These are phyloP conservation scores for Melanotaenia maccullochi DNA, from an alignment of 2,797 vertebrate species.

Conservation along the genomic window DNA sequence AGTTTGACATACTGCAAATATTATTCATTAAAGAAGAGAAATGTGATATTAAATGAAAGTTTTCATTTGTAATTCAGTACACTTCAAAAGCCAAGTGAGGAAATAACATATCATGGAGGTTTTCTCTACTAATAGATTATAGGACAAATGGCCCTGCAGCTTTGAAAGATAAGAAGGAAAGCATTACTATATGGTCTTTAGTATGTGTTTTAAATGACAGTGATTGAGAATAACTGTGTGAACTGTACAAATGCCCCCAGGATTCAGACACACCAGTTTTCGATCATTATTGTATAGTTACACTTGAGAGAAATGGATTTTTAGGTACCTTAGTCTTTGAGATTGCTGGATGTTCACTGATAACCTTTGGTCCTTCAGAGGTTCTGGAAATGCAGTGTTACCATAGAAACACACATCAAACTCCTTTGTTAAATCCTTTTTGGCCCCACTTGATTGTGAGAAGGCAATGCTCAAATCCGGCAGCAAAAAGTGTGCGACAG, in stretches of 20 bases:
- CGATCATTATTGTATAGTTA: slow-evolving; percentile 46
- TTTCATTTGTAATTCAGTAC: background rate
- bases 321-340: slow-evolving; percentile 61
- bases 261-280: slow-evolving; percentile 11
- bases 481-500: slow-evolving; percentile 20
- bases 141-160: background rate
- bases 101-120: background rate
- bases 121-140: background rate
- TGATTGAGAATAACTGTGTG: background rate
- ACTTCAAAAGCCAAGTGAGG: background rate
- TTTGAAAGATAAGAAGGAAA: slow-evolving; percentile 5
- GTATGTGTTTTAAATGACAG: slow-evolving; percentile 13
- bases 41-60: background rate
- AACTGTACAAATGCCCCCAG: background rate
- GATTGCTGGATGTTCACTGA: slow-evolving; percentile 52
- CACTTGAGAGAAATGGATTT: slow-evolving; percentile 35
- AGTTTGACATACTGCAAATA: no score
- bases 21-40: background rate
- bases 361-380: slow-evolving; percentile 63
- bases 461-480: slow-evolving; percentile 42
- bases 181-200: background rate
- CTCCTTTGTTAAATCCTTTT: slow-evolving; percentile 59
- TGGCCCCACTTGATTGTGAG: slow-evolving; percentile 38
- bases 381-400: slow-evolving; percentile 50
- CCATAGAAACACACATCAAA: slow-evolving; percentile 67